A percentile compares a stretch with the other conserved stretches of the same genome.
These are phyloP conservation scores for Ranitomeya variabilis DNA, from an alignment of 2,113 vertebrate species.

Conservation along the genomic window DNA sequence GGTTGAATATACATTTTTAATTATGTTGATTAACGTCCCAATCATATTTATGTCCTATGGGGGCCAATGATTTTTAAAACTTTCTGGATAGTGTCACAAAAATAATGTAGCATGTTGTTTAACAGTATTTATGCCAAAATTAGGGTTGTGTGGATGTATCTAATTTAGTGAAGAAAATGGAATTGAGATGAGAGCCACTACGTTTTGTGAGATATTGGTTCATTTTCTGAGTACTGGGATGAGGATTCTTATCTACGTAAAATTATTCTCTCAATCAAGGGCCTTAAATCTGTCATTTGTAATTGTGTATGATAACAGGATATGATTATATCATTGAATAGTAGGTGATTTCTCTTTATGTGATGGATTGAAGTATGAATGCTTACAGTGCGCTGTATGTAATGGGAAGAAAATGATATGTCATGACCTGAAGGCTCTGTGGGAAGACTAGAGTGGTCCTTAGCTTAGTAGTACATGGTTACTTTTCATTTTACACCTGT, in stretches of 20 bases:
- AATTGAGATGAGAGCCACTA: background rate
- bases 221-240: background rate
- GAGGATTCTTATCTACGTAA: constrained; percentile 33
- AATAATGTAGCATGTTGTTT: background rate
- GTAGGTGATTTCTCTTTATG: constrained; percentile 12
- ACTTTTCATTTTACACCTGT: constrained; percentile 1
- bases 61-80: too few species aligned
- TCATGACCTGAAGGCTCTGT: background rate
- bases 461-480: background rate
- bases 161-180: constrained; percentile 13
- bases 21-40: too few species aligned
- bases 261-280: constrained; percentile 30
- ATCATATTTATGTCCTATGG: too few species aligned
- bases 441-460: background rate
- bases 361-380: background rate
- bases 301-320: background rate
- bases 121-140: background rate
- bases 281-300: constrained; percentile 4
- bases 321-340: constrained; percentile 34
- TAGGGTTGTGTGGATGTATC: background rate
- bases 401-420: background rate
- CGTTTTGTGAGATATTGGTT: background rate
- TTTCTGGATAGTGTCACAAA: background rate
- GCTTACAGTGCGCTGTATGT: background rate
- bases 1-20: too few species aligned